A percentile compares a stretch with the other conserved stretches of the same genome.
Conservation (phyloP, 2,113 vertebrate genomes). For the Chamaetylas fuelleborni region DNA sequence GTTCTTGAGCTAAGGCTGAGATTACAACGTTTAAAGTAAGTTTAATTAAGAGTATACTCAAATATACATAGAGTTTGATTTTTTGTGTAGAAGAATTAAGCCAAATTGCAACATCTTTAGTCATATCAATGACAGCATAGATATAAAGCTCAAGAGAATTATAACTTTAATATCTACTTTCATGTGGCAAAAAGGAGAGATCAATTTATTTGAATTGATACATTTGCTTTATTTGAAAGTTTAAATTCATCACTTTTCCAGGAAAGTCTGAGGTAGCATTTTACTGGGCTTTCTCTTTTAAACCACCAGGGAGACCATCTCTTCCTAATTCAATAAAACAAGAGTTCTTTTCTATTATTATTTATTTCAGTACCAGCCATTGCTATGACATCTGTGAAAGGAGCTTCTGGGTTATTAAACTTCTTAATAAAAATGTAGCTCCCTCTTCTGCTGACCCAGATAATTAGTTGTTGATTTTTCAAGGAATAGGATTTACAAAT, state of each 20-base stretch:
- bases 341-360: not conserved
- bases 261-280: not conserved
- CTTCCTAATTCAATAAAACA: not conserved
- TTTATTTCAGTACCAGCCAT: slow-evolving; percentile 5
- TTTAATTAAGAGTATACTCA: not conserved
- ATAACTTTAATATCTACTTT: slow-evolving; percentile 1
- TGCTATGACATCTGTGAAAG: not conserved
- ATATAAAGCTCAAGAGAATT: slow-evolving; percentile 28
- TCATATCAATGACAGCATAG: not conserved
- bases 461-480: slow-evolving; percentile 30
- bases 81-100: not conserved
- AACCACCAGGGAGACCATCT: not conserved
- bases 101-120: not conserved
- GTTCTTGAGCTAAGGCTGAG: not conserved
- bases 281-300: slow-evolving; percentile 16
- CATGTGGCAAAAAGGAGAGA: not conserved
- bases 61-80: not conserved
- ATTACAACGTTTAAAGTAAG: not conserved
- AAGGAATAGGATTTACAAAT: not conserved
- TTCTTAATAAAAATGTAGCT: slow-evolving; percentile 50
- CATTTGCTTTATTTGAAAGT: slow-evolving; percentile 40
- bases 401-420: not conserved
- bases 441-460: slow-evolving; percentile 65
- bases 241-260: slow-evolving; percentile 20
- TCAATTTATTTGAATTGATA: slow-evolving; percentile 25